A percentile compares a stretch with the other conserved stretches of the same genome.
Evolutionary conservation across 2,888 invertebrate genomes (phyloP).

Genomic region (Pachymerium ferrugineum): DNA sequence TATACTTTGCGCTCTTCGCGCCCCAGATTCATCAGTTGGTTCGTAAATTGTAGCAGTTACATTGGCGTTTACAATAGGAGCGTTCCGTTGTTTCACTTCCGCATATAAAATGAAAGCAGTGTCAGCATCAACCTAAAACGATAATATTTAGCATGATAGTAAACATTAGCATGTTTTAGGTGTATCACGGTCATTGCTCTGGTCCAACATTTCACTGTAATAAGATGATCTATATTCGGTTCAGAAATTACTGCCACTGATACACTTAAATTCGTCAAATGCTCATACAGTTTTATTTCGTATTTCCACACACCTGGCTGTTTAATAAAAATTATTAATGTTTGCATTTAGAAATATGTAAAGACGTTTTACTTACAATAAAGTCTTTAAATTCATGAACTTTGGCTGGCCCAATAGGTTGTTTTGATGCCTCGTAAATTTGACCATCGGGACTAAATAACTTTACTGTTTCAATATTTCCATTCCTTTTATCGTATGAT

Average conservation of each 20-base stretch:
- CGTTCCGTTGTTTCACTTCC: conserved; percentile 41
- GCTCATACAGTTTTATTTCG: background rate
- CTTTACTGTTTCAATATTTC: background rate
- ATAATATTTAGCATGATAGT: background rate
- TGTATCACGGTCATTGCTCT: background rate
- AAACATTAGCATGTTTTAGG: background rate
- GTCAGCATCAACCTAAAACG: background rate
- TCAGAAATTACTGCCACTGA: background rate
- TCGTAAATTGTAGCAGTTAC: conserved; percentile 42
- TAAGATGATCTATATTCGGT: background rate
- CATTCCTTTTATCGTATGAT: background rate
- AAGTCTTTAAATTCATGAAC: background rate
- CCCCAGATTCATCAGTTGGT: conserved; percentile 32
- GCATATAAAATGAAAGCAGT: conserved; percentile 40
- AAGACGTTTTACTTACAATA: background rate
- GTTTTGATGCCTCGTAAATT: background rate
- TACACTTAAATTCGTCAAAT: background rate
- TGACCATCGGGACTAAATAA: background rate
- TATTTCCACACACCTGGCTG: background rate
- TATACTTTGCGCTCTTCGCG: conserved; percentile 29
- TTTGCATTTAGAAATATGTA: background rate
- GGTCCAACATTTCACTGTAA: background rate
- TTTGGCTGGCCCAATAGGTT: background rate
- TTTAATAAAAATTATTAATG: background rate
- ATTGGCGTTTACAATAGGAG: conserved; percentile 42